Base-by-base conservation (phyloP, 2,113 vertebrate species). In the Monopterus albus region DNA sequence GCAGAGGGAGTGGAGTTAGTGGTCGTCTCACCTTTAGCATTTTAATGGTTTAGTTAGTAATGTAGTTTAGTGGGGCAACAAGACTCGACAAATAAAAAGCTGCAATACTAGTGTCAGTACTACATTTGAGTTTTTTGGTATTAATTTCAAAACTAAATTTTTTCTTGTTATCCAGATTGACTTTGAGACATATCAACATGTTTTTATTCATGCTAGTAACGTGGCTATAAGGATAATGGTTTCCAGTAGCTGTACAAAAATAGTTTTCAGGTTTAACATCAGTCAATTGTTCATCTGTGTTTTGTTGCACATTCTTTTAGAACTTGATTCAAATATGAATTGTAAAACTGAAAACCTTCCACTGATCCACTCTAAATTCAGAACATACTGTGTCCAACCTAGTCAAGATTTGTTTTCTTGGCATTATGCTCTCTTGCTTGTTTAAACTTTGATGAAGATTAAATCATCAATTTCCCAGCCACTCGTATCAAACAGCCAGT, bases 361-460 rank as follows among this genome's bases (percentile, higher is more conserved):
- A 28, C 38, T 8, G 73, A 61, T 49, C 58, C 26, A 9, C 60
- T 55, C 60, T 38, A 7, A 75, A 57, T 13, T 60, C 20, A 38
- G 28, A 57, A 46, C 72, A 36, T 40, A 31, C 31, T 75, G 14
- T n/a, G 29, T 75, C 68, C 61, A 75, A 57, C 63, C 77, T 55
- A 70, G 55, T 81, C 82, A 26, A 60, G 42, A 62, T 65, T 20
- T 78, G 61, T 83, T 81, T 82, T 61, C 62, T 74, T 74, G 59
- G 60, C 77, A 43, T 35, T 18, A 60, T 61, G 36, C 57, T 39
- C 10, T 43, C 36, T 45, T 53, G 25, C 35, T 33, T 59, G 9
- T 63, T 87, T 7, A 80, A 81, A 72, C 62, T 81, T 87, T 66
- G 43, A 81, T 81, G 50, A 72, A 40, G 69, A 65, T 49, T 73